phyloP scores from a whole-genome alignment of 2,797 vertebrate species.

The Oreochromis mossambicus region DNA sequence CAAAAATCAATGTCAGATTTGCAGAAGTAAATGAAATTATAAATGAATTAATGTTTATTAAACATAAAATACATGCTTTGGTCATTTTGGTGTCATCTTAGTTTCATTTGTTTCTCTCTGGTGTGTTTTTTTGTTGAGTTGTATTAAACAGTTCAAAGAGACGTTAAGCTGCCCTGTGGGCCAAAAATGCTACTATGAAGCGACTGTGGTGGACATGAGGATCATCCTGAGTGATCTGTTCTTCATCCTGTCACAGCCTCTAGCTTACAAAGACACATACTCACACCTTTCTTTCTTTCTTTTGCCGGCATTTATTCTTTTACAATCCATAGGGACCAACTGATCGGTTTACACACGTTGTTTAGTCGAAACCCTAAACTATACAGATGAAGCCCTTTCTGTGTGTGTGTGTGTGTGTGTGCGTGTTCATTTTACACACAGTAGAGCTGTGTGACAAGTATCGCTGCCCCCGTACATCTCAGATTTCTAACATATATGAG shows the following conservation, averaged over 20 bases:
- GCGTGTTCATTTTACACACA: no score
- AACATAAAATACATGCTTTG: not conserved
- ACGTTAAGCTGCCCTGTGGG: not conserved
- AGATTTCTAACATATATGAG: slow-evolving; percentile 28
- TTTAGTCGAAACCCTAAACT: slow-evolving; percentile 40
- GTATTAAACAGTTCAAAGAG: not conserved
- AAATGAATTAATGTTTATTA: not conserved
- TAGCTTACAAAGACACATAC: not conserved
- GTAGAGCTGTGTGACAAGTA: no score
- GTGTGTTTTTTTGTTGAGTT: not conserved
- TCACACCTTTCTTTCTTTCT: not conserved
- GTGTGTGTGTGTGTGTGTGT: not conserved
- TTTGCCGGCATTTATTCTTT: not conserved
- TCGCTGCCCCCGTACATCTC: not conserved
- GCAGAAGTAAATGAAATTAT: not conserved
- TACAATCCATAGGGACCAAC: slow-evolving; percentile 1
- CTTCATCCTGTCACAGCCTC: not conserved
- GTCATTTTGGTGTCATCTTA: not conserved
- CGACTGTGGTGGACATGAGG: not conserved
- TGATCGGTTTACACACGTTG: slow-evolving; percentile 39
- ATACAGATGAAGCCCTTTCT: not conserved
- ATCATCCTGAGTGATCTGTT: not conserved
- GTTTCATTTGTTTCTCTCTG: not conserved
- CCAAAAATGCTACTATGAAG: not conserved
- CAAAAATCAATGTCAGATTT: not conserved